phyloP scores from a whole-genome alignment of 2,113 vertebrate species.

The Pseudolaguvia tuberculata region DNA sequence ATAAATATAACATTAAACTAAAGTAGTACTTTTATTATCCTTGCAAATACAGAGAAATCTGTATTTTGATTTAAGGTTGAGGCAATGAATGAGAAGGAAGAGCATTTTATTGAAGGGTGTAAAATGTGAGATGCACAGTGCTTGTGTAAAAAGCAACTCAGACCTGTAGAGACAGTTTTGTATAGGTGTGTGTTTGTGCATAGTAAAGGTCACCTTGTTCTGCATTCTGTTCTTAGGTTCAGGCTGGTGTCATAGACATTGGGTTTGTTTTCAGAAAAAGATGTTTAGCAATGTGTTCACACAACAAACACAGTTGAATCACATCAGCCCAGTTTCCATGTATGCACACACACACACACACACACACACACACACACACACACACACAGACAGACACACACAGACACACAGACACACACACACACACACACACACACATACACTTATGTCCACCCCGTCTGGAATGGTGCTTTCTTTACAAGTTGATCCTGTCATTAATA shows the following conservation, averaged over 20 bases:
- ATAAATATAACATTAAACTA: not conserved
- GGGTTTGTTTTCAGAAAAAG: constrained; percentile 19
- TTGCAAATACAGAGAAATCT: constrained; percentile 42
- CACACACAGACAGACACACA: no score
- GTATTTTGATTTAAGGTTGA: constrained; percentile 30
- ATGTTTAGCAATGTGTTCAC: constrained; percentile 25
- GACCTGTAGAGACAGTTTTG: constrained; percentile 20
- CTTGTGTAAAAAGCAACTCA: constrained; percentile 55
- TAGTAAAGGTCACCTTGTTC: constrained; percentile 59
- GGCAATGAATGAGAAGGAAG: no score
- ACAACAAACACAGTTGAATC: constrained; percentile 17
- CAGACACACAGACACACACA: no score
- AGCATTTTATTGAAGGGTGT: no score
- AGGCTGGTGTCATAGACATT: constrained; percentile 28
- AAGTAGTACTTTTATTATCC: constrained; percentile 18
- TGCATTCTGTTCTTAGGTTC: constrained; percentile 27
- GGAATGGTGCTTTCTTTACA: constrained; percentile 45
- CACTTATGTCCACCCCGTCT: constrained; percentile 35
- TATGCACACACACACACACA: constrained; percentile 19
- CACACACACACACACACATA: no score
- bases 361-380: no score
- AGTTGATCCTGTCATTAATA: constrained; percentile 46
- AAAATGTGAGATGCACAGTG: constrained; percentile 51
- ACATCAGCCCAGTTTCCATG: constrained; percentile 5
- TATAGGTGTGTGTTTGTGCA: not conserved